Percentiles rank a stretch among this genome's conserved stretches.
Evolutionary conservation across 2,113 vertebrate species (phyloP).

Genomic region (Tretioscincus oriximinensis): DNA sequence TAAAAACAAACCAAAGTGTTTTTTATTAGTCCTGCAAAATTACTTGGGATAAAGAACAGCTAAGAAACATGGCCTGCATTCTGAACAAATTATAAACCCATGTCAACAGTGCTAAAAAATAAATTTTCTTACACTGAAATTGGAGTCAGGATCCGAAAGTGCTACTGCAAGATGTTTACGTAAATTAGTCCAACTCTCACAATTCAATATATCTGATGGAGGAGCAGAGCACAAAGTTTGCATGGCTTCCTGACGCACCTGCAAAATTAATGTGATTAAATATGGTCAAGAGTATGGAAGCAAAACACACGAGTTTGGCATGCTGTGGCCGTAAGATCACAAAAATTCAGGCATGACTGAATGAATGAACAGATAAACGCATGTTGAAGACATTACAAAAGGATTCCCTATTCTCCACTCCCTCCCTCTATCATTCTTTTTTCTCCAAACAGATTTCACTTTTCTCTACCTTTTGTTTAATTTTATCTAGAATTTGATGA

Average conservation of each 20-base stretch:
- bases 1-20: too few species aligned
- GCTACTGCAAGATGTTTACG: constrained; percentile 78
- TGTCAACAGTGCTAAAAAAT: background rate
- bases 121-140: constrained; percentile 81
- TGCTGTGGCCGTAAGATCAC: too few species aligned
- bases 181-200: constrained; percentile 86
- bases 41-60: too few species aligned
- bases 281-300: background rate
- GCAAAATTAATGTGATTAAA: constrained; percentile 12
- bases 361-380: background rate
- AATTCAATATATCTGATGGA: constrained; percentile 87
- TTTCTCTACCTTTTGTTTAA: background rate
- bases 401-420: background rate
- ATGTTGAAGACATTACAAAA: background rate
- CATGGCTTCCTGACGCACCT: constrained; percentile 90
- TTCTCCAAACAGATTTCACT: too few species aligned
- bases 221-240: constrained; percentile 83
- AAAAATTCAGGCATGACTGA: too few species aligned
- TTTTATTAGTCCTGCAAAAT: too few species aligned
- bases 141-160: constrained; percentile 82
- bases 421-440: too few species aligned
- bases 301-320: too few species aligned
- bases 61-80: background rate
- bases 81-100: background rate
- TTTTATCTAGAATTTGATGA: background rate